Base-by-base conservation (phyloP, 2,888 invertebrate genomes). In the Aspidiotus rigidus region DNA sequence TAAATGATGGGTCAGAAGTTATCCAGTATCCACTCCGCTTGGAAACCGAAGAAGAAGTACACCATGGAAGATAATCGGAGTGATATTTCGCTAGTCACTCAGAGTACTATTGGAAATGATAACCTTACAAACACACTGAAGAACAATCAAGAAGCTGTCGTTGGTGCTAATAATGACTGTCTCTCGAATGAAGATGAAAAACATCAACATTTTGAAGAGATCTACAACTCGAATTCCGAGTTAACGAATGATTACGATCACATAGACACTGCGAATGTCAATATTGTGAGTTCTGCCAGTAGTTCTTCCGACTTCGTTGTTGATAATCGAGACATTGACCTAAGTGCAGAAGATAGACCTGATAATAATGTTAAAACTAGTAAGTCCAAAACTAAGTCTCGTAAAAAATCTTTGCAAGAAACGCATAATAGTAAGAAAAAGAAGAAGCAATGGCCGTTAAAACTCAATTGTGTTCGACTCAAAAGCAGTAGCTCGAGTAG, bases 401-500 rank as follows among this genome's bases (percentile, higher is more conserved):
- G 62, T 40, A 49, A 53, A 13, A 49, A 49, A 63, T 49, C 10
- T 7, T 17, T 16, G 13, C 17, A 53, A 7, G 49, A 67, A 8
- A 66, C 69, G 11, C 61, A 54, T 2, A 1, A 13, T 39, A 72
- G 73, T 39, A 75, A 75, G 64, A 77, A 76, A 70, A 76, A 76
- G 66, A 72, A 74, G 8, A 74, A 75, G 66, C 74, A 76, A 71
- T 77, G 77, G 77, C 76, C 75, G 11, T 66, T 75, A 61, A 74
- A 76, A 59, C 76, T 77, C 69, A 76, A 75, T 57, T 76, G 76
- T 72, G 74, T 75, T 40, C 72, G 75, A 5, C 71, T 75, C n/a
- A 75, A 74, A 69, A 72, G 73, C 66, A 73, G 74, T 17, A 73
- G 73, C 62, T 71, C 73, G 39, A 73, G 72, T 62, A 73, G 72